A percentile compares a stretch with the other conserved stretches of the same genome.
Evolutionary conservation across 2,113 vertebrate genomes (phyloP).

Genomic region (Hippocampus comes): DNA sequence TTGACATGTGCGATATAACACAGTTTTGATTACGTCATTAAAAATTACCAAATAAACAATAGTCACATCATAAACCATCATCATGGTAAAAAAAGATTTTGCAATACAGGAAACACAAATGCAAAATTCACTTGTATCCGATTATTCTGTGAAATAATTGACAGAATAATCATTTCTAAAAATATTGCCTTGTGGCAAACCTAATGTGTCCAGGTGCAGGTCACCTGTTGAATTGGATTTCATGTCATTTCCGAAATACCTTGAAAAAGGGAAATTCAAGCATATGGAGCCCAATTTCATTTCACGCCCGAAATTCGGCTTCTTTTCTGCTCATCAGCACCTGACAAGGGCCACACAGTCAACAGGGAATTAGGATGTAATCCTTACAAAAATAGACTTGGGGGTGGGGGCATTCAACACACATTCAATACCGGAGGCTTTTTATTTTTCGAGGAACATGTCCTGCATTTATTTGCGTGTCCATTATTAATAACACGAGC

Average conservation of each 20-base stretch:
- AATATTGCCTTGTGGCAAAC: no score
- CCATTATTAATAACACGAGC: slow-evolving; percentile 46
- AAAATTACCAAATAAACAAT: no score
- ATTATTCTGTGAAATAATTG: no score
- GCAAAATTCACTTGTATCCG: no score
- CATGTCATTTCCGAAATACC: not conserved
- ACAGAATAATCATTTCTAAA: no score
- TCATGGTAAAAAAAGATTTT: no score
- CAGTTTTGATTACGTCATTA: no score
- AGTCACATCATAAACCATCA: no score
- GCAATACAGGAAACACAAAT: no score
- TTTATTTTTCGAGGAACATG: slow-evolving; percentile 44
- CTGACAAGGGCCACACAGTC: slow-evolving; percentile 11
- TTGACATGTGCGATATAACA: no score
- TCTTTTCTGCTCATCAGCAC: slow-evolving; percentile 1
- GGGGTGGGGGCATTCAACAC: slow-evolving; percentile 14
- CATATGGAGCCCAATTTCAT: not conserved
- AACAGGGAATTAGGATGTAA: slow-evolving; percentile 28
- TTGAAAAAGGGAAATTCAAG: slow-evolving; percentile 6
- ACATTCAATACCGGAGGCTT: slow-evolving; percentile 8
- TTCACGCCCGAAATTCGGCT: not conserved
- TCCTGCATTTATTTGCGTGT: slow-evolving; percentile 34
- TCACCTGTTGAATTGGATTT: slow-evolving; percentile 46
- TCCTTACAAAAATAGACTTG: slow-evolving; percentile 24
- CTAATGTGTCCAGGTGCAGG: not conserved